Conservation (phyloP, 1,140 invertebrate genomes). For the Drosophila arawakana region DNA sequence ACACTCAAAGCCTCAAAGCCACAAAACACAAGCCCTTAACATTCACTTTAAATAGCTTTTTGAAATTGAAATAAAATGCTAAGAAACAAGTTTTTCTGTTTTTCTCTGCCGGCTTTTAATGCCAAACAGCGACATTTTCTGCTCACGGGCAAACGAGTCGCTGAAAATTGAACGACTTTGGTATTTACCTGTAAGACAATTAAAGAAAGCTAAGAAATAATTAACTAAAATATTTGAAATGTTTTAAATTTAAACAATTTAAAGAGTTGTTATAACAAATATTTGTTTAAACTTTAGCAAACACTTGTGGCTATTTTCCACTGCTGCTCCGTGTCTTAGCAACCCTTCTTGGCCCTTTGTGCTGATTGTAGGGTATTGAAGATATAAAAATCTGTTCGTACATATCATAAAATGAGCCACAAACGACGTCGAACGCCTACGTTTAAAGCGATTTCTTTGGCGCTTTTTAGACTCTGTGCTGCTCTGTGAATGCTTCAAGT, state of each 20-base stretch:
- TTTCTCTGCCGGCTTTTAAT: slow-evolving; percentile 66
- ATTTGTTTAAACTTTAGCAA: too few species aligned
- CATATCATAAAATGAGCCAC: slow-evolving; percentile 33
- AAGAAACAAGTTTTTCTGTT: slow-evolving; percentile 71
- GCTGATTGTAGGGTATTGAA: slow-evolving; percentile 25
- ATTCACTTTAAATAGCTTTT: slow-evolving; percentile 78
- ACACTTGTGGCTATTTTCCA: too few species aligned
- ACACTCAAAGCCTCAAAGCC: slow-evolving; percentile 43
- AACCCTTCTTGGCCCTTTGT: slow-evolving; percentile 8
- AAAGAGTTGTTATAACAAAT: too few species aligned
- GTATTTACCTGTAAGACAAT: slow-evolving; percentile 34
- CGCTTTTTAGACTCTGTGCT: slow-evolving; percentile 29
- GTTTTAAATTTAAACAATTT: neutral
- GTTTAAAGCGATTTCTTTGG: slow-evolving; percentile 50
- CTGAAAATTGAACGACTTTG: slow-evolving; percentile 29
- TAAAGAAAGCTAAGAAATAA: neutral
- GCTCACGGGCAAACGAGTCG: slow-evolving; percentile 26
- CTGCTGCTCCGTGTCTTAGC: neutral
- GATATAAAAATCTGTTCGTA: slow-evolving; percentile 25
- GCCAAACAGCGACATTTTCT: slow-evolving; percentile 73
- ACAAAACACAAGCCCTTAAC: slow-evolving; percentile 70
- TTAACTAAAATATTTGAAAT: neutral
- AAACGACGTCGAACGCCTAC: slow-evolving; percentile 24
- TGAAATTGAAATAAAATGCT: slow-evolving; percentile 18
- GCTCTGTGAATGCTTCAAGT: slow-evolving; percentile 23